Evolutionary conservation across 2,113 vertebrate species (phyloP).

Genomic region (Mobula hypostoma): DNA sequence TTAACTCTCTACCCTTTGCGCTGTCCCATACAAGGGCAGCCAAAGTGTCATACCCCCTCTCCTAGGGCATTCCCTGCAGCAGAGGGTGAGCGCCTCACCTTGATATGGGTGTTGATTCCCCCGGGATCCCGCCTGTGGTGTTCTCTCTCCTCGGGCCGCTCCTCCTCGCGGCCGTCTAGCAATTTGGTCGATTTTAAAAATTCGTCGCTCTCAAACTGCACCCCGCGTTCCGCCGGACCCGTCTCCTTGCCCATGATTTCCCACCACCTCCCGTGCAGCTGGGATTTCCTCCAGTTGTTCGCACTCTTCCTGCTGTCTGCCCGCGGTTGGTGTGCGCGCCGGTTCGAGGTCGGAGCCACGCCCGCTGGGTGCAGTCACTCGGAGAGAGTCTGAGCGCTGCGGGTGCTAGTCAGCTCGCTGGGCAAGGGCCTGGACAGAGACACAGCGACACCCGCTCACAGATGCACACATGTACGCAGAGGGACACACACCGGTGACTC

Average conservation of each 20-base stretch:
- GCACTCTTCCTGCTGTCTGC: background rate
- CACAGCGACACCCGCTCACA: too few relatives aligned
- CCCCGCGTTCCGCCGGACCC: background rate
- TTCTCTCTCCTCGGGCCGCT: background rate
- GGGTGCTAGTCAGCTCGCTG: background rate
- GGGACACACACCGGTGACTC: too few relatives aligned
- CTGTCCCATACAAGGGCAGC: too few relatives aligned
- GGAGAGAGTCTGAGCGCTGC: background rate
- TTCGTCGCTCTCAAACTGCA: background rate
- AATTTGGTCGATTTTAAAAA: background rate
- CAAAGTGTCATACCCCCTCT: too few relatives aligned
- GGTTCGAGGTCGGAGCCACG: background rate
- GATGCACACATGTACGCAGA: too few relatives aligned
- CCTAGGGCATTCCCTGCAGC: too few relatives aligned
- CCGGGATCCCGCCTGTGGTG: background rate
- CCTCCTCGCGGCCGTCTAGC: background rate
- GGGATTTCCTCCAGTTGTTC: background rate
- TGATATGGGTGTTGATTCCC: background rate
- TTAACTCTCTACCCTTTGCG: too few relatives aligned
- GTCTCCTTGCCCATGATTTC: constrained; percentile 12
- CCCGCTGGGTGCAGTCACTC: background rate
- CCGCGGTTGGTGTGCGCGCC: background rate
- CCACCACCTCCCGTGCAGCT: too few relatives aligned
- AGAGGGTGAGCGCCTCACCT: background rate
- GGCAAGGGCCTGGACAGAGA: too few relatives aligned